Conservation (phyloP, 2,888 invertebrate species). For the Agelastica alni region DNA sequence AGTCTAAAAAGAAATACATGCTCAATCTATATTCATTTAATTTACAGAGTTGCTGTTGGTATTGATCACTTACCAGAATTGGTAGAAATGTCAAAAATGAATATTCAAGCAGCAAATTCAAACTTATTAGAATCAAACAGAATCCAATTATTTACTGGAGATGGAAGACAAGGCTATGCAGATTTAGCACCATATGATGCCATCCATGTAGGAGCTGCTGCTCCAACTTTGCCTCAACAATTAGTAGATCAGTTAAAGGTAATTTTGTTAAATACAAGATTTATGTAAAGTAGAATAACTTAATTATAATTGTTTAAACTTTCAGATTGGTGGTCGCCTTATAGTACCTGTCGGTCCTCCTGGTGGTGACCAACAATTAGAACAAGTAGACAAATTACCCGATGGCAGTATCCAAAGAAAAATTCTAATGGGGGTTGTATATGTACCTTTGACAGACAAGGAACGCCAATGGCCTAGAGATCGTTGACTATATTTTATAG, state of each 20-base stretch:
- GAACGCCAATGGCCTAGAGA: constrained; percentile 68
- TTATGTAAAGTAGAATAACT: too few relatives aligned
- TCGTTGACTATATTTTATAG: constrained; percentile 45
- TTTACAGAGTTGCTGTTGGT: constrained; percentile 64
- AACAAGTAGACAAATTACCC: constrained; percentile 84
- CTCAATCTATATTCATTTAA: neutral
- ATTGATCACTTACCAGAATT: constrained; percentile 90
- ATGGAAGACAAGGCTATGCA: constrained; percentile 81
- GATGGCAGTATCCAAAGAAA: constrained; percentile 78
- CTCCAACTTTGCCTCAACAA: constrained; percentile 74
- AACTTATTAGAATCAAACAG: constrained; percentile 69
- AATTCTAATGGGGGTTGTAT: constrained; percentile 92
- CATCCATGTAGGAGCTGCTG: constrained; percentile 92
- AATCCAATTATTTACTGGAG: constrained; percentile 80
- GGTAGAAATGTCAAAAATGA: constrained; percentile 72
- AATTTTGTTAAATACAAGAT: too few relatives aligned
- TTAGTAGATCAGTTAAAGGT: constrained; percentile 84
- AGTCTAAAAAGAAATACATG: neutral
- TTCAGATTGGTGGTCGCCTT: constrained; percentile 79
- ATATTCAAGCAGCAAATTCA: constrained; percentile 76
- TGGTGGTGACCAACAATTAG: constrained; percentile 83
- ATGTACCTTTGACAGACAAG: constrained; percentile 93
- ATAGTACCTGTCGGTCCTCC: constrained; percentile 89
- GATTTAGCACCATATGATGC: constrained; percentile 84
- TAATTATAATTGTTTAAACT: too few relatives aligned